phyloP scores from a whole-genome alignment of 1,140 invertebrate genomes.

The Drosophila subobscura region DNA sequence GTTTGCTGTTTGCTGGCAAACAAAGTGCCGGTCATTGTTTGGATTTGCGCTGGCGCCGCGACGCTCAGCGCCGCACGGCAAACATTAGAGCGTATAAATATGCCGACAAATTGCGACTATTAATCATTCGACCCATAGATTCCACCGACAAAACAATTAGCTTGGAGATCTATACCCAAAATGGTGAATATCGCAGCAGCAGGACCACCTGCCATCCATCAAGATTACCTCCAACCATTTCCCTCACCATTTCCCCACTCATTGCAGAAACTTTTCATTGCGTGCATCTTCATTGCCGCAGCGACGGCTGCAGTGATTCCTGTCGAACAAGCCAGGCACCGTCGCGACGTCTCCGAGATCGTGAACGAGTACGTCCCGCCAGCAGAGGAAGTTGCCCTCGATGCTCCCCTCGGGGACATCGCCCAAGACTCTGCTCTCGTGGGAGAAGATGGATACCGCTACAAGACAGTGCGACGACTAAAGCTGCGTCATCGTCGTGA shows the following conservation, averaged over 20 bases:
- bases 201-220: conserved; percentile 11
- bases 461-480: conserved; percentile 59
- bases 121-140: conserved; percentile 81
- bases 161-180: conserved; percentile 73
- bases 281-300: conserved; percentile 76
- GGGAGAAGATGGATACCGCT: conserved; percentile 56
- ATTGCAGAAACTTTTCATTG: conserved; percentile 73
- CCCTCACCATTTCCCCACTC: not conserved
- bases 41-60: conserved; percentile 15
- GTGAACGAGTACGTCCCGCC: conserved; percentile 71
- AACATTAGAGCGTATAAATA: conserved; percentile 79
- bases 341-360: conserved; percentile 75
- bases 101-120: conserved; percentile 78
- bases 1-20: conserved; percentile 64
- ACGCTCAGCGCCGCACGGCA: conserved; percentile 40
- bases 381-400: conserved; percentile 50
- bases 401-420: conserved; percentile 27
- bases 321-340: conserved; percentile 78
- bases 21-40: conserved; percentile 70
- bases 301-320: conserved; percentile 82
- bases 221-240: conserved; percentile 15
- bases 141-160: conserved; percentile 75
- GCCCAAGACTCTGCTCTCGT: conserved; percentile 56
- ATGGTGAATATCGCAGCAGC: conserved; percentile 61
- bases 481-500: conserved; percentile 64